Conservation (phyloP, 2,113 vertebrate species). For the Nettapus auritus region DNA sequence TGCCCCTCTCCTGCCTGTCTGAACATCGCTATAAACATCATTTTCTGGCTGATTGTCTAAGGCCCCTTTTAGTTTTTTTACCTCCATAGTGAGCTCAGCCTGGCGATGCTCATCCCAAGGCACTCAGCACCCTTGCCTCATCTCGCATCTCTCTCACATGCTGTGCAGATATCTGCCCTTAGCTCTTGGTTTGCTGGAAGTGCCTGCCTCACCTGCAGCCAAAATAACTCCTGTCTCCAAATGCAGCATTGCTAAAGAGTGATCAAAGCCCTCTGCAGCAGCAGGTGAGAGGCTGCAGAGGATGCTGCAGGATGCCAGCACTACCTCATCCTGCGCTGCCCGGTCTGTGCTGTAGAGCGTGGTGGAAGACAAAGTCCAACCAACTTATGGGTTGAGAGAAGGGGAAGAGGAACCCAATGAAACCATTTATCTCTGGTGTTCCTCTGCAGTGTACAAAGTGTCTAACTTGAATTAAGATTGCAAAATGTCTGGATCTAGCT, state of each 20-base stretch:
- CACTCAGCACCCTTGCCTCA: not conserved
- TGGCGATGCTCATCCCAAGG: not conserved
- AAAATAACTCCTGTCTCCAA: not conserved
- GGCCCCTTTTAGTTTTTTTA: not conserved
- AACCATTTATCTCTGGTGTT: accelerated
- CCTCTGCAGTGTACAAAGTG: not conserved
- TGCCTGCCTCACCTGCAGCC: not conserved
- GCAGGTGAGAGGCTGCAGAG: not conserved
- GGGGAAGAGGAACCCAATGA: not conserved
- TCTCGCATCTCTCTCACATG: not conserved
- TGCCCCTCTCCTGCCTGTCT: not conserved
- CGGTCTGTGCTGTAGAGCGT: not conserved
- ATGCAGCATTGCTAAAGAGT: not conserved
- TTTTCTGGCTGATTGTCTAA: not conserved
- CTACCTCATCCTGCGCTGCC: not conserved
- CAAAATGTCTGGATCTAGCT: not conserved
- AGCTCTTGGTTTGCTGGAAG: not conserved
- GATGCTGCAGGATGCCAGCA: not conserved
- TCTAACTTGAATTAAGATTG: accelerated
- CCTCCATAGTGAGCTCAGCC: not conserved
- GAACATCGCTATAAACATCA: not conserved
- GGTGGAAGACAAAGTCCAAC: not conserved
- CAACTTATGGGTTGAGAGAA: not conserved
- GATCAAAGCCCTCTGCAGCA: not conserved
- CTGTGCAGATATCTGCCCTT: not conserved